Evolutionary conservation across 1,140 invertebrate genomes (phyloP).

Genomic region (Armadillidium nasatum): DNA sequence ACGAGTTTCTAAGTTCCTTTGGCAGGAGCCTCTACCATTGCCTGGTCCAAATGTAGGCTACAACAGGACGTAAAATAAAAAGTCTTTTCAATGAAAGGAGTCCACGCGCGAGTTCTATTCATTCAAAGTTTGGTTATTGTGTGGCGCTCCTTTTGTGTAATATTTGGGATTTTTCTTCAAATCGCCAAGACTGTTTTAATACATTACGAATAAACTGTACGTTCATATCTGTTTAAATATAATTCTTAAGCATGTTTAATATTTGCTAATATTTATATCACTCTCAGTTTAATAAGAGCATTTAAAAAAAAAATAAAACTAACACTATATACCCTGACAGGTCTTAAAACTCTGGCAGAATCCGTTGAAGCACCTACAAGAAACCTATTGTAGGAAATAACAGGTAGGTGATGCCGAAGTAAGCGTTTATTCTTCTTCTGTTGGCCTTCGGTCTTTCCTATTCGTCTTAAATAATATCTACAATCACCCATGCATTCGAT

Average conservation of each 20-base stretch:
- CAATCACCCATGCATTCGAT: neutral
- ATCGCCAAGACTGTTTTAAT: neutral
- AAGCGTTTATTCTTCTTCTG: neutral
- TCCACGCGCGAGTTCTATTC: neutral
- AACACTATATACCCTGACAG: neutral
- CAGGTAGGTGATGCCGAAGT: neutral
- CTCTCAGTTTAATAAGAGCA: neutral
- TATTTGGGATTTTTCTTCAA: neutral
- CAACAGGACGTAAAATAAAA: neutral
- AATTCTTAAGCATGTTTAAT: neutral
- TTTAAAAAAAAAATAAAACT: neutral
- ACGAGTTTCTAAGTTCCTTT: neutral
- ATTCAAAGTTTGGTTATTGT: neutral
- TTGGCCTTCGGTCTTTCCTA: neutral
- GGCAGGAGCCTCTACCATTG: slow-evolving; percentile 2
- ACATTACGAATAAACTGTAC: neutral
- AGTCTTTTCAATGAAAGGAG: slow-evolving; percentile 7
- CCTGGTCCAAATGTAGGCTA: neutral
- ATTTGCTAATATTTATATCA: neutral
- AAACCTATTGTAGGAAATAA: neutral
- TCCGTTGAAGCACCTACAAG: neutral
- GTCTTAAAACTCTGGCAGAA: neutral
- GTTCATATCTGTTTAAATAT: neutral
- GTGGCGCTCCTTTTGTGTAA: neutral
- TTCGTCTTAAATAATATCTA: neutral